These are phyloP conservation scores for Benthosema pterotum DNA, from an alignment of 2,797 vertebrate species.

Conservation along the genomic window DNA sequence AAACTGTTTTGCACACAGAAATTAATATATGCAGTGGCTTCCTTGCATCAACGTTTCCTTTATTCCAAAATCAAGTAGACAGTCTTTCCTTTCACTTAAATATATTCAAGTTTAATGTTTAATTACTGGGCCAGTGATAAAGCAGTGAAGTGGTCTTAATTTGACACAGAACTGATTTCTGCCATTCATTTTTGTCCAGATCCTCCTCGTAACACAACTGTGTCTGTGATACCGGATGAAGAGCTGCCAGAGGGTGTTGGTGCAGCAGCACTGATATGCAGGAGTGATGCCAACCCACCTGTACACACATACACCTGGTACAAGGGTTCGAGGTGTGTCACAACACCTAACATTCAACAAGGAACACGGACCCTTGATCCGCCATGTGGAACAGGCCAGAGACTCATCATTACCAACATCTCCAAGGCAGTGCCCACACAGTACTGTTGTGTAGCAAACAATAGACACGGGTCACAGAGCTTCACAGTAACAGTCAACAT, in stretches of 20 bases:
- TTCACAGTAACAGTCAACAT: background rate
- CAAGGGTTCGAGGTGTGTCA: constrained; percentile 50
- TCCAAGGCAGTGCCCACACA: constrained; percentile 9
- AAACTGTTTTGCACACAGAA: background rate
- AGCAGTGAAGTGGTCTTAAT: background rate
- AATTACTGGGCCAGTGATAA: too few species aligned
- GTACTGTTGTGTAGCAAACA: constrained; percentile 66
- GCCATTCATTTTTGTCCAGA: constrained; percentile 43
- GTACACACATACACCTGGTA: constrained; percentile 61
- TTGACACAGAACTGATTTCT: background rate
- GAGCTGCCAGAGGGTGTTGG: background rate
- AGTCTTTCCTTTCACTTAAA: too few species aligned
- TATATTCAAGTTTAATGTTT: too few species aligned
- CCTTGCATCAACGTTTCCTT: too few species aligned
- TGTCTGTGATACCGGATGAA: constrained; percentile 31
- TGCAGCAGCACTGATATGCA: constrained; percentile 65
- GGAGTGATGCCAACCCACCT: constrained; percentile 68
- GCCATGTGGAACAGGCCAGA: constrained; percentile 11
- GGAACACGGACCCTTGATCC: constrained; percentile 10
- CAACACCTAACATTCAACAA: constrained; percentile 31
- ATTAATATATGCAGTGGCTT: background rate
- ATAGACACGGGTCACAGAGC: constrained; percentile 60
- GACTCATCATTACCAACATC: constrained; percentile 33
- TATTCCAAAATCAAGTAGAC: background rate
- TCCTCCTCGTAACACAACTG: constrained; percentile 40